phyloP scores from a whole-genome alignment of 2,888 invertebrate genomes.

The Lampropteryx suffumata region DNA sequence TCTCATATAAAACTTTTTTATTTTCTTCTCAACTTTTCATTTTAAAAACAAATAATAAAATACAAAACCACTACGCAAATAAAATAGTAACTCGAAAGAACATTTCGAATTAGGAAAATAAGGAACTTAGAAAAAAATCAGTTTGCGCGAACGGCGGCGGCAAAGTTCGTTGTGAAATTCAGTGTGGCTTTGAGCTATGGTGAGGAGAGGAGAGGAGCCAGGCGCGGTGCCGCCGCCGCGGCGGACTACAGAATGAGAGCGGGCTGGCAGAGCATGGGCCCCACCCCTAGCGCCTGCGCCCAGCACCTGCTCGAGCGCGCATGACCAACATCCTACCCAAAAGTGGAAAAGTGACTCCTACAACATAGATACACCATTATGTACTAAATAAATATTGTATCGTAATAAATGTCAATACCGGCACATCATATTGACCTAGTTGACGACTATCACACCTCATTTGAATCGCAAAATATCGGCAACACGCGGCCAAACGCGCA shows the following conservation, averaged over 20 bases:
- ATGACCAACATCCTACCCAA: slow-evolving; percentile 79
- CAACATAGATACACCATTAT: slow-evolving; percentile 78
- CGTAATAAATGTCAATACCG: slow-evolving; percentile 62
- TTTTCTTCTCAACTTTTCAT: slow-evolving; percentile 32
- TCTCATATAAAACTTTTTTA: slow-evolving; percentile 9
- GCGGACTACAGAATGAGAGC: slow-evolving; percentile 76
- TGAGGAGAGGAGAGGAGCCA: slow-evolving; percentile 49
- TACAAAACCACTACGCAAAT: slow-evolving; percentile 60
- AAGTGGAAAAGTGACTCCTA: slow-evolving; percentile 82
- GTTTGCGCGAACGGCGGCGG: slow-evolving; percentile 71
- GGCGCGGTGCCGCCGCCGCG: slow-evolving; percentile 72
- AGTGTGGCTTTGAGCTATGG: slow-evolving; percentile 46
- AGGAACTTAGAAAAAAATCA: slow-evolving; percentile 57
- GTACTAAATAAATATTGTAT: slow-evolving; percentile 80
- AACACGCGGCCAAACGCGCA: slow-evolving; percentile 16
- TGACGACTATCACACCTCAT: slow-evolving; percentile 54
- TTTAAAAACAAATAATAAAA: slow-evolving; percentile 49
- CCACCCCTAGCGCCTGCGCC: slow-evolving; percentile 79
- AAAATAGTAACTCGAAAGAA: slow-evolving; percentile 50
- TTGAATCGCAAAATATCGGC: slow-evolving; percentile 37
- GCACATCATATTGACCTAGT: slow-evolving; percentile 67
- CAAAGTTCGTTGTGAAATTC: slow-evolving; percentile 51
- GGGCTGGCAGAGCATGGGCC: slow-evolving; percentile 70
- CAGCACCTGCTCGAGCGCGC: slow-evolving; percentile 57
- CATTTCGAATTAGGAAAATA: slow-evolving; percentile 50